Evolutionary conservation across 1,140 invertebrate genomes (phyloP), one percentile per base, ranked within the genome.

Genomic region (Achatina immaculata): DNA sequence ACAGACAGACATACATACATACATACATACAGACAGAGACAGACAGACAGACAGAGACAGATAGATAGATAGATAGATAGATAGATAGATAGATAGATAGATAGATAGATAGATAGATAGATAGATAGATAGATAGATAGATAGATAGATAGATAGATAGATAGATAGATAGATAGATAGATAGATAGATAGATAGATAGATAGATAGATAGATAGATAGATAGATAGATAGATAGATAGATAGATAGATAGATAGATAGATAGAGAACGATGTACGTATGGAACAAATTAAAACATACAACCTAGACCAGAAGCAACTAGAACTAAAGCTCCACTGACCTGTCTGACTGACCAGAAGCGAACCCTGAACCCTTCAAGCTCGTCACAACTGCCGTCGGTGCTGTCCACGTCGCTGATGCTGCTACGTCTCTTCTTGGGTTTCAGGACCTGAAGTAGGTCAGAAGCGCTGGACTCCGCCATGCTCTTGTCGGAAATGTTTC

Each of bases 231-330:
- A 58, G 6, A 14, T 14, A 58, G 11, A 24, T 14, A 58, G 4
- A 58, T 58, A 58, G 11, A 24, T 14, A 58, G 6, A 58, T 14
- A 58, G 4, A 58, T 58, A 9, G 6, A 9, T 58, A 58, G 6
- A 9, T 28, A 34, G 38, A 74, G 36, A 77, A 28, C 1, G 40
- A 58, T 42, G 1, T 1, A 55, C 38, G 78, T 48, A 42, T 28
- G 9, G 40, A 24, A 31, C 2, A 66, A 45, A 42, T 24, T 66
- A 40, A 81, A 14, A 81, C 51, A 75, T n/a, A 58, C 14, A 58
- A 58, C 11, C 7, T 58, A 58, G 4, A 11, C 6, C 14, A 58
- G 11, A 58, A 58, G 24, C 7, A 58, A 58, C 6, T 24, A 58
- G 4, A 58, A 58, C 11, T n/a, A 58, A 21, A 9, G 6, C 4